Evolutionary conservation across 2,888 invertebrate genomes (phyloP).

Genomic region (Loripinus fragilis): DNA sequence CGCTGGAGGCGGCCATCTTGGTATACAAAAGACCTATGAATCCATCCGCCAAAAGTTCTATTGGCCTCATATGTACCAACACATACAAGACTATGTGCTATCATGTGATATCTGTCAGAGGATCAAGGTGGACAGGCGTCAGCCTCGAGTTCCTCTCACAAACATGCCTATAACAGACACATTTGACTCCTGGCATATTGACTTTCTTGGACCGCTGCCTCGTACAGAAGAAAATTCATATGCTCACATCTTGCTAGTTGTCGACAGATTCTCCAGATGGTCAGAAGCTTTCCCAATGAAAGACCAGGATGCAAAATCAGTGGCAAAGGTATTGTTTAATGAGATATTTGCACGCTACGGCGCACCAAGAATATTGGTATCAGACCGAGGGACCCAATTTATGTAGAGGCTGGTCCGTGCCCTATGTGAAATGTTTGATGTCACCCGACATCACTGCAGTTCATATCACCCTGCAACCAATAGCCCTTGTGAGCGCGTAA

Average conservation of each 20-base stretch:
- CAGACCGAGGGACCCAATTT: slow-evolving; percentile 41
- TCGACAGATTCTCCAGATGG: slow-evolving; percentile 49
- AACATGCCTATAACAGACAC: slow-evolving; percentile 1
- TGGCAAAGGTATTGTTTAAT: slow-evolving; percentile 33
- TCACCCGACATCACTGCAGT: slow-evolving; percentile 12
- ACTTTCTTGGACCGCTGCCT: slow-evolving; percentile 24
- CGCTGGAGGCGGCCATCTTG: slow-evolving; percentile 47
- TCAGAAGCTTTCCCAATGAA: slow-evolving; percentile 42
- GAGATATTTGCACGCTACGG: slow-evolving; percentile 36
- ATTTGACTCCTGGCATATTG: slow-evolving; percentile 28
- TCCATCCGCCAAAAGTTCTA: slow-evolving; percentile 42
- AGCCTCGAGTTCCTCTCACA: slow-evolving; percentile 28
- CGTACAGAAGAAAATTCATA: slow-evolving; percentile 21
- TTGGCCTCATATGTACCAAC: slow-evolving; percentile 42
- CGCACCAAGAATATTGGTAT: slow-evolving; percentile 34
- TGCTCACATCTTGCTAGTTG: slow-evolving; percentile 33
- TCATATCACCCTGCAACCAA: background rate
- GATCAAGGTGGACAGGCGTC: slow-evolving; percentile 28
- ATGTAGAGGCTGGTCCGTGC: slow-evolving; percentile 40
- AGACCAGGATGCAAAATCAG: slow-evolving; percentile 40
- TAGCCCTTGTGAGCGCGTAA: slow-evolving; percentile 20
- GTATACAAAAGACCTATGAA: slow-evolving; percentile 24
- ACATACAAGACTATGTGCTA: slow-evolving; percentile 36
- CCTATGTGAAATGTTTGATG: slow-evolving; percentile 35
- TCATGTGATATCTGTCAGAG: slow-evolving; percentile 46